These are phyloP conservation scores for Diloba caeruleocephala DNA, from an alignment of 2,888 invertebrate species.

Conservation along the genomic window DNA sequence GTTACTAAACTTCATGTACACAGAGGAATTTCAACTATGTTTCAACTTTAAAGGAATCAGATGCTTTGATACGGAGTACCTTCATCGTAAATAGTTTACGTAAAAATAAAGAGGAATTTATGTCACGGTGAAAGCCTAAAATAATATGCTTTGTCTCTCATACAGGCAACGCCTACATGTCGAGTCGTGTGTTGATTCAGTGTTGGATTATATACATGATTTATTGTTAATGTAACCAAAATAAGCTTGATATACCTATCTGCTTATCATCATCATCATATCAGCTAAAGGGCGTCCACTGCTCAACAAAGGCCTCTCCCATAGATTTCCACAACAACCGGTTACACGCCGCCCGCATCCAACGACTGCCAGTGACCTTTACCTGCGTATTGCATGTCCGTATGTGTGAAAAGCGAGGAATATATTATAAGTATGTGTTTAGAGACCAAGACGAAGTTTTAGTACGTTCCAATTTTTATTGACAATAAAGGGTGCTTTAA, in stretches of 20 bases:
- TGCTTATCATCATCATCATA: too few species aligned
- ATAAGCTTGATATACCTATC: neutral
- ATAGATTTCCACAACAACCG: too few species aligned
- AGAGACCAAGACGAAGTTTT: too few species aligned
- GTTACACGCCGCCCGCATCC: too few species aligned
- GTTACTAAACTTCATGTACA: conserved; percentile 76
- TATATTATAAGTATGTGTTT: too few species aligned
- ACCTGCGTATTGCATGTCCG: too few species aligned
- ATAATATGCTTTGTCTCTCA: conserved; percentile 44
- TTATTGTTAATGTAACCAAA: neutral
- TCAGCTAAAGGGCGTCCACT: too few species aligned
- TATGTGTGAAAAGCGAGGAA: too few species aligned
- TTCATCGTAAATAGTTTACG: conserved; percentile 53
- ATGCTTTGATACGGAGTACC: conserved; percentile 77
- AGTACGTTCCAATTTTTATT: too few species aligned
- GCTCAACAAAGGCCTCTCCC: too few species aligned
- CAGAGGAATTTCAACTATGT: conserved; percentile 82
- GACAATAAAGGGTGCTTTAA: too few species aligned
- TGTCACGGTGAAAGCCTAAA: conserved; percentile 33
- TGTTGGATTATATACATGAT: conserved; percentile 1
- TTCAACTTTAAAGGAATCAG: conserved; percentile 74
- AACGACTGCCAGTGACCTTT: too few species aligned
- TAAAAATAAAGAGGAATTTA: conserved; percentile 53
- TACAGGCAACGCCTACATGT: conserved; percentile 10
- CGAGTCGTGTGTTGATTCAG: conserved; percentile 8